Evolutionary conservation across 2,113 vertebrate species (phyloP).

Genomic region (Gavialis gangeticus): DNA sequence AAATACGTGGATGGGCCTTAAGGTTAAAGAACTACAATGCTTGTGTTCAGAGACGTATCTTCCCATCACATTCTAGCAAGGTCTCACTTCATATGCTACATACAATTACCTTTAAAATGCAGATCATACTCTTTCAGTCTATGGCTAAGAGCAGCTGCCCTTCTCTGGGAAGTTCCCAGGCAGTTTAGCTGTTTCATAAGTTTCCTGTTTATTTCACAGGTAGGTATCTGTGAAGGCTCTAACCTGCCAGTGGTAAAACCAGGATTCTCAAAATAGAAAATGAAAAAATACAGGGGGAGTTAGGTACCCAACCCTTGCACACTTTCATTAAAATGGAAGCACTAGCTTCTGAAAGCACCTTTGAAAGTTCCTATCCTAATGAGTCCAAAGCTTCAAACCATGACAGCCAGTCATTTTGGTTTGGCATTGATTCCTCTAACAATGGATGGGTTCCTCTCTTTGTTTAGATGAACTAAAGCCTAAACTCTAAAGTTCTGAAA

Average conservation of each 20-base stretch:
- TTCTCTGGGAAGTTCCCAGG: neutral
- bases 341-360: neutral
- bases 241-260: neutral
- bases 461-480: neutral
- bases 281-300: neutral
- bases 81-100: neutral
- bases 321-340: neutral
- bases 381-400: neutral
- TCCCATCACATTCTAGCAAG: neutral
- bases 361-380: neutral
- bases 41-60: neutral
- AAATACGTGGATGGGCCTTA: neutral
- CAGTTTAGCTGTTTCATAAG: neutral
- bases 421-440: neutral
- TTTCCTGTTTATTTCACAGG: neutral
- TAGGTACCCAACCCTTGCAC: too few species aligned
- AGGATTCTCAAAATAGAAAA: neutral
- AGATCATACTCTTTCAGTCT: neutral
- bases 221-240: neutral
- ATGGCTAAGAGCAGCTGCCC: neutral
- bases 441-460: neutral
- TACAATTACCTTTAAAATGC: neutral
- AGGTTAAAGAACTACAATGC: neutral
- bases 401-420: neutral
- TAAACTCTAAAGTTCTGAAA: neutral